Conservation (phyloP, 2,797 vertebrate genomes). For the Naso thynnoides region DNA sequence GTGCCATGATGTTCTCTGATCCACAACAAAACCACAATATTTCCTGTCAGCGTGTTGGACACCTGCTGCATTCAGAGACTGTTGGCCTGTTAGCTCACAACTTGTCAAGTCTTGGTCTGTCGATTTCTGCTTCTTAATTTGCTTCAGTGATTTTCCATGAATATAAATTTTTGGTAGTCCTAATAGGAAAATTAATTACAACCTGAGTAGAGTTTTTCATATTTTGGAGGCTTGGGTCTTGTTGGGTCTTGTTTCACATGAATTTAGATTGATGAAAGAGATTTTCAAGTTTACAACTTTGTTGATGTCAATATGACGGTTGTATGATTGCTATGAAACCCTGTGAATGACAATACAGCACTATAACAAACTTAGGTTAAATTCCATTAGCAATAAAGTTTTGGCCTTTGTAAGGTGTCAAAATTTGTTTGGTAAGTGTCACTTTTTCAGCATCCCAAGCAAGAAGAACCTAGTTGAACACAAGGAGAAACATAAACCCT, state of each 20-base stretch:
- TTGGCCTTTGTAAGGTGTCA: neutral
- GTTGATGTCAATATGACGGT: neutral
- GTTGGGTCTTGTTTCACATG: too few species aligned
- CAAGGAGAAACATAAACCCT: too few species aligned
- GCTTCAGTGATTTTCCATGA: slow-evolving; percentile 31
- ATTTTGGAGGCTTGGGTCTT: slow-evolving; percentile 8
- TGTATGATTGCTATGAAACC: neutral
- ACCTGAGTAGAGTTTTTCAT: neutral
- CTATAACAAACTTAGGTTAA: too few species aligned
- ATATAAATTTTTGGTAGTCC: slow-evolving; percentile 22
- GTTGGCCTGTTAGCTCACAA: neutral
- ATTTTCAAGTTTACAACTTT: too few species aligned
- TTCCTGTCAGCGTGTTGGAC: neutral
- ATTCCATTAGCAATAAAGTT: neutral
- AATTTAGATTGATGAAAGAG: too few species aligned
- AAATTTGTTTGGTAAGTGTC: neutral
- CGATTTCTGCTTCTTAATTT: slow-evolving; percentile 4
- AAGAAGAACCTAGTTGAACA: too few species aligned
- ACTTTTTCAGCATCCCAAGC: too few species aligned
- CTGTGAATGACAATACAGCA: neutral
- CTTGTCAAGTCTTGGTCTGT: slow-evolving; percentile 5
- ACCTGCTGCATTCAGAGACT: slow-evolving; percentile 1
- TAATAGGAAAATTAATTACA: slow-evolving; percentile 19
- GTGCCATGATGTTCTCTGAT: neutral
- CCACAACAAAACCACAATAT: neutral